These are phyloP conservation scores for Etheostoma cragini DNA, from an alignment of 2,113 vertebrate genomes.

Conservation along the genomic window DNA sequence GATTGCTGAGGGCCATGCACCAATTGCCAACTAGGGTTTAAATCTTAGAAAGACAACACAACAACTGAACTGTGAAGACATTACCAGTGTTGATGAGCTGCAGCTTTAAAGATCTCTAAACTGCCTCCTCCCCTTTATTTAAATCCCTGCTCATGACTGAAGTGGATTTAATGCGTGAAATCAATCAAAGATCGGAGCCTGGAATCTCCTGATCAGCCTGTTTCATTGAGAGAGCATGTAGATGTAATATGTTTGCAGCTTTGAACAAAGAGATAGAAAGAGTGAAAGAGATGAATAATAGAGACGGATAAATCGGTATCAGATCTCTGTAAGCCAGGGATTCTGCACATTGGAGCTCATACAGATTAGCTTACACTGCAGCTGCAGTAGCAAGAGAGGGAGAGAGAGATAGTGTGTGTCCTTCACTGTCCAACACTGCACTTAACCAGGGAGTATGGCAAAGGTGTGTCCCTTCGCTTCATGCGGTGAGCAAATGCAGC, in stretches of 20 bases:
- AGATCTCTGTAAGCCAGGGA: slow-evolving; percentile 63
- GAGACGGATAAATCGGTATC: slow-evolving; percentile 59
- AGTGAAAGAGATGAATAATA: slow-evolving; percentile 50
- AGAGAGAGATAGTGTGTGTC: slow-evolving; percentile 23
- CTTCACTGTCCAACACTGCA: slow-evolving; percentile 15
- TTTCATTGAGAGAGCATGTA: slow-evolving; percentile 34
- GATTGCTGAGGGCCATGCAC: background rate
- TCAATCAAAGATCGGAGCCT: slow-evolving; percentile 65
- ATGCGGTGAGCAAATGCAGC: slow-evolving; percentile 29
- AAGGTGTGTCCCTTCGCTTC: slow-evolving; percentile 30
- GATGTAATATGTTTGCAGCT: slow-evolving; percentile 55
- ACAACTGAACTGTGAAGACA: background rate
- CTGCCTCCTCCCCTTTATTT: slow-evolving; percentile 33
- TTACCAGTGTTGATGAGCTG: slow-evolving; percentile 12
- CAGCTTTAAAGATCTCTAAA: slow-evolving; percentile 42
- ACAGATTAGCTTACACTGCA: slow-evolving; percentile 72
- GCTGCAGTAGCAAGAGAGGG: slow-evolving; percentile 55
- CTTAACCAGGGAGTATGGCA: slow-evolving; percentile 15
- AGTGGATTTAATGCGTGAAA: slow-evolving; percentile 65
- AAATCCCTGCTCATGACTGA: slow-evolving; percentile 44
- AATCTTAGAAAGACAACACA: slow-evolving; percentile 18
- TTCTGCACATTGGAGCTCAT: slow-evolving; percentile 52
- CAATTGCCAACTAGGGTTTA: background rate
- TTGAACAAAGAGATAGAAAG: slow-evolving; percentile 41
- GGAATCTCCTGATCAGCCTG: slow-evolving; percentile 41